phyloP scores from a whole-genome alignment of 2,113 vertebrate species.

The Lepus timidus region DNA sequence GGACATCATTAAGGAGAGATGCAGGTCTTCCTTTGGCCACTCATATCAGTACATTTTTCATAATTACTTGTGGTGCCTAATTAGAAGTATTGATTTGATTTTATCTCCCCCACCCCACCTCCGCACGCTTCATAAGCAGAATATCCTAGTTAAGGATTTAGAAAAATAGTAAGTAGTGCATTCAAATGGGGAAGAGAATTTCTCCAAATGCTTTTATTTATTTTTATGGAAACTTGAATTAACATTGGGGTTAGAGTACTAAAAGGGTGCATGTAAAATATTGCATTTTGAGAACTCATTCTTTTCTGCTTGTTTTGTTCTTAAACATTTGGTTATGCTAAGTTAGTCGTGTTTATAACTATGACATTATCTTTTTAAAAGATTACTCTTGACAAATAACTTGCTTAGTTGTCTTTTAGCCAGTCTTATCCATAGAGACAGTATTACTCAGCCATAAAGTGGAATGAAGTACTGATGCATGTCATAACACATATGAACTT shows the following conservation, averaged over 20 bases:
- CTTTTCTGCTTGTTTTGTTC: neutral
- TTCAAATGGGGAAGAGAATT: conserved; percentile 24
- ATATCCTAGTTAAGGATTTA: conserved; percentile 20
- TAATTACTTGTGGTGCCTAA: conserved; percentile 60
- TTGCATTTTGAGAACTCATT: neutral
- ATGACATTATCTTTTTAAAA: neutral
- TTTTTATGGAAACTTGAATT: neutral
- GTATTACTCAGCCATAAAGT: neutral
- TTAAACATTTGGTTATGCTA: neutral
- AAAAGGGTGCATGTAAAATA: neutral
- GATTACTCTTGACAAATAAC: neutral
- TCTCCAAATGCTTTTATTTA: conserved; percentile 2
- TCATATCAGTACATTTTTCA: conserved; percentile 38
- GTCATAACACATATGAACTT: neutral
- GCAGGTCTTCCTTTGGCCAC: neutral
- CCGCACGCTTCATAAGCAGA: conserved; percentile 50
- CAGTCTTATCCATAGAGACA: neutral
- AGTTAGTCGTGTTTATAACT: conserved; percentile 19
- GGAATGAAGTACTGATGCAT: neutral
- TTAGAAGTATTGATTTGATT: conserved; percentile 56
- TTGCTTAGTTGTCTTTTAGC: neutral
- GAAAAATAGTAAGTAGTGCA: conserved; percentile 36
- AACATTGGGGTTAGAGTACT: neutral
- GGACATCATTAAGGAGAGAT: neutral
- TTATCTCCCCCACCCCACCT: neutral